Conservation (phyloP, 2,888 invertebrate species). For the Melangyna quadrimaculata region DNA sequence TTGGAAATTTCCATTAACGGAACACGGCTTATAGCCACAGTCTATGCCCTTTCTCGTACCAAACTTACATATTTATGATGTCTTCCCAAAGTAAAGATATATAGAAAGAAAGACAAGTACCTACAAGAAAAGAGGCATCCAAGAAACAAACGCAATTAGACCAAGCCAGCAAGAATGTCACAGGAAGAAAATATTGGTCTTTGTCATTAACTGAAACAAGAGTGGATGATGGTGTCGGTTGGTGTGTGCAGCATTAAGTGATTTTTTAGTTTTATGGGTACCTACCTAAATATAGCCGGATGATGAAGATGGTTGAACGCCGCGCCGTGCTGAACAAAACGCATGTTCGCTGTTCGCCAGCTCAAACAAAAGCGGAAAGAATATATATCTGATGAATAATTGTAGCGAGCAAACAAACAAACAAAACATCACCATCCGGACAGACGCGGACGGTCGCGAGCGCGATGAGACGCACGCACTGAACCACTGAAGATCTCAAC, state of each 20-base stretch:
- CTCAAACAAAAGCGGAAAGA: conserved; percentile 69
- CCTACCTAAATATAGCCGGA: neutral
- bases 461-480: too few species aligned
- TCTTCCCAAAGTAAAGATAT: conserved; percentile 37
- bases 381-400: conserved; percentile 51
- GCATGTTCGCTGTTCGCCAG: conserved; percentile 33
- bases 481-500: conserved; percentile 11
- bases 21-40: neutral
- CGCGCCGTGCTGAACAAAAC: conserved; percentile 5
- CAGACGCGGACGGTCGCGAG: too few species aligned
- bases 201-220: conserved; percentile 74
- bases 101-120: conserved; percentile 25
- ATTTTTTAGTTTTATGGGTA: conserved; percentile 58
- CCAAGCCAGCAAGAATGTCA: conserved; percentile 72
- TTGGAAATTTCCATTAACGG: conserved; percentile 58
- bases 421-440: conserved; percentile 59
- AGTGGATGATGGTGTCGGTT: conserved; percentile 64
- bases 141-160: conserved; percentile 68
- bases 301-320: neutral
- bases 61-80: too few species aligned
- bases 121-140: neutral
- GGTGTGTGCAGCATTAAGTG: conserved; percentile 71
- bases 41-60: neutral
- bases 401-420: conserved; percentile 70
- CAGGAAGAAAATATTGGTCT: conserved; percentile 75